Conservation (phyloP, 1,140 invertebrate species). For the Andrena cerasifolii region DNA sequence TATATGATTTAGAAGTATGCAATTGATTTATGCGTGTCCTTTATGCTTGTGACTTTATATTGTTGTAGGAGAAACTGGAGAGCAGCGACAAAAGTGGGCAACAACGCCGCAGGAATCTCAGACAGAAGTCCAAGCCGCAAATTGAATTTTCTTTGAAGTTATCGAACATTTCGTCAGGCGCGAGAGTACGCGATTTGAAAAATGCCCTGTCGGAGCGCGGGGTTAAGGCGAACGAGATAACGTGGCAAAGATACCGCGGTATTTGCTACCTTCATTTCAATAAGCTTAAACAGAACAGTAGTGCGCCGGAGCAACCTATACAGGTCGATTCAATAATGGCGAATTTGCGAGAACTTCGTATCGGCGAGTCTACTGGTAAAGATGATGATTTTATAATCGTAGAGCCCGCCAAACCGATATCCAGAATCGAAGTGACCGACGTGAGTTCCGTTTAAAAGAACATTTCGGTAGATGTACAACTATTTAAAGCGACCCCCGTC, state of each 20-base stretch:
- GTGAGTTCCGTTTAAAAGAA: conserved; percentile 78
- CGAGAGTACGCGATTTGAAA: conserved; percentile 86
- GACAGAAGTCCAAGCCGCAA: conserved; percentile 56
- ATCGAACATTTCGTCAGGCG: conserved; percentile 84
- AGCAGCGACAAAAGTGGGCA: conserved; percentile 50
- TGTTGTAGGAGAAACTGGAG: conserved; percentile 57
- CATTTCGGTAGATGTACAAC: background rate
- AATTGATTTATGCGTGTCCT: no score
- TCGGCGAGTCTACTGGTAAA: conserved; percentile 73
- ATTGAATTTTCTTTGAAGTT: conserved; percentile 85
- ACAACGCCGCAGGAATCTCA: conserved; percentile 47
- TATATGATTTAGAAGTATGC: background rate
- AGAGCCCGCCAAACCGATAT: conserved; percentile 81
- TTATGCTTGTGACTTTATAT: background rate
- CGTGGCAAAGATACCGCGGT: conserved; percentile 86
- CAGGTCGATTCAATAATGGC: conserved; percentile 84
- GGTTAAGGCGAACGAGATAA: conserved; percentile 86
- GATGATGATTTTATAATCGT: conserved; percentile 74
- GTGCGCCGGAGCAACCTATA: conserved; percentile 73
- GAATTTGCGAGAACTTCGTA: conserved; percentile 81
- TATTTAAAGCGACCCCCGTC: background rate
- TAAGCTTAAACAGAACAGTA: conserved; percentile 81
- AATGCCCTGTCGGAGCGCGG: conserved; percentile 85
- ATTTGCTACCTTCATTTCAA: conserved; percentile 87
- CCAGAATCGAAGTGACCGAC: conserved; percentile 81